These are phyloP conservation scores for Venturia canescens DNA, from an alignment of 1,140 invertebrate species.

Conservation along the genomic window DNA sequence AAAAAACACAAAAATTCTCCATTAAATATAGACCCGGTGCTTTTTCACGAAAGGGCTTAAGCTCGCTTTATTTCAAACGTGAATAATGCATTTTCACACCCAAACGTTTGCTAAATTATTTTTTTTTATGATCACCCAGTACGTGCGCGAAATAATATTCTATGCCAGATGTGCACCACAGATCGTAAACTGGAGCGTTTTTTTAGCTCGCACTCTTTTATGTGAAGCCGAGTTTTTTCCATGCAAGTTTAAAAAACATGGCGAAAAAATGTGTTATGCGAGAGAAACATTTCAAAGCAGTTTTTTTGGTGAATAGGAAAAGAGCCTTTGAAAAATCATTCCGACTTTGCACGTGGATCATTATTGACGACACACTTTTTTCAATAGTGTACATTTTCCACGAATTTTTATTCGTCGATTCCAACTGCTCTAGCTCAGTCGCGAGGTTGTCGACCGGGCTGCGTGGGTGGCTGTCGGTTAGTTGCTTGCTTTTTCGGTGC, in stretches of 20 bases:
- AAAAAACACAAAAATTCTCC: not conserved
- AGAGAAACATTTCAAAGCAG: too few relatives aligned
- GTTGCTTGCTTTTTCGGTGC: slow-evolving; percentile 49
- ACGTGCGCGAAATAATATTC: not conserved
- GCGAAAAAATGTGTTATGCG: too few relatives aligned
- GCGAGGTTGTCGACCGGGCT: slow-evolving; percentile 48
- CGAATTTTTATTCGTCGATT: too few relatives aligned
- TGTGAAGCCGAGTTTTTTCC: too few relatives aligned
- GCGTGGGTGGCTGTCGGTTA: slow-evolving; percentile 33
- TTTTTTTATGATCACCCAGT: not conserved
- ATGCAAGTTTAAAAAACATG: too few relatives aligned
- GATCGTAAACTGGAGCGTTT: not conserved
- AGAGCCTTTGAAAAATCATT: too few relatives aligned
- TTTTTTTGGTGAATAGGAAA: too few relatives aligned
- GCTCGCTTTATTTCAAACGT: too few relatives aligned
- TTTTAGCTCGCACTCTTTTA: too few relatives aligned
- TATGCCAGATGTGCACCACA: not conserved
- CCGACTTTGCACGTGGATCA: not conserved
- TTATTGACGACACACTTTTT: not conserved
- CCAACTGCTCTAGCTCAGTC: not conserved
- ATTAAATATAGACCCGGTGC: not conserved
- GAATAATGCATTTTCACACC: too few relatives aligned
- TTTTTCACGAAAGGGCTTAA: not conserved
- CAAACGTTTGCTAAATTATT: slow-evolving; percentile 2
- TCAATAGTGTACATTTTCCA: too few relatives aligned